Percentiles rank a stretch among this genome's conserved stretches.
These are phyloP conservation scores for Unio delphinus DNA, from an alignment of 2,888 invertebrate genomes.

Conservation along the genomic window DNA sequence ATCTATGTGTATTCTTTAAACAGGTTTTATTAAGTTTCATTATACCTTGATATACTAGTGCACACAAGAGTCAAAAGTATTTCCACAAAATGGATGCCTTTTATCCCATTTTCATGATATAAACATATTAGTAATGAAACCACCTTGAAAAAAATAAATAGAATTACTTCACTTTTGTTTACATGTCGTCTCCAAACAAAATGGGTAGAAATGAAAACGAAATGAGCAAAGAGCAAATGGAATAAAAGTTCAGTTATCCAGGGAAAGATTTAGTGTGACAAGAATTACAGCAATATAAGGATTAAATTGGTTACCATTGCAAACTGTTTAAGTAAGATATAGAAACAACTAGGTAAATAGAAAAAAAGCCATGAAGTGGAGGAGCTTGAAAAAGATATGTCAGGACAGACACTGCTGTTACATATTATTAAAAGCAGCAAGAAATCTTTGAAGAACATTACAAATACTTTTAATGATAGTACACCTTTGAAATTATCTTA, in stretches of 20 bases:
- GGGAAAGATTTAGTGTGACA: background rate
- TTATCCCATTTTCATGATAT: too few species aligned
- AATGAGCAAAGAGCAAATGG: background rate
- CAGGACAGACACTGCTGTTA: background rate
- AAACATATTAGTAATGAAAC: too few species aligned
- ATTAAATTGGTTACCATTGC: background rate
- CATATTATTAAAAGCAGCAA: background rate
- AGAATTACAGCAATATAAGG: background rate
- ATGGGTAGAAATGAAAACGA: background rate
- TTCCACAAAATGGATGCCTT: too few species aligned
- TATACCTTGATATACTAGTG: too few species aligned
- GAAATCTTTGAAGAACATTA: slow-evolving; percentile 1
- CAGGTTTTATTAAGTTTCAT: too few species aligned
- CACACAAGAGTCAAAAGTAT: too few species aligned
- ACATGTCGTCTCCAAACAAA: background rate
- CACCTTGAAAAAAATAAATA: too few species aligned
- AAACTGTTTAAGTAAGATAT: background rate
- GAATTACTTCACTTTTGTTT: background rate
- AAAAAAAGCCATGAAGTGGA: background rate
- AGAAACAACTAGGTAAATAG: background rate
- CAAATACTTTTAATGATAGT: background rate
- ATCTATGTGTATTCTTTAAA: too few species aligned
- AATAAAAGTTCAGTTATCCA: background rate
- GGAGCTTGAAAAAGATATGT: background rate
- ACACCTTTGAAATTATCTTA: slow-evolving; percentile 1